Evolutionary conservation across 2,797 vertebrate species (phyloP), one percentile per base, ranked within the genome.

Genomic region (Spinus pinus): DNA sequence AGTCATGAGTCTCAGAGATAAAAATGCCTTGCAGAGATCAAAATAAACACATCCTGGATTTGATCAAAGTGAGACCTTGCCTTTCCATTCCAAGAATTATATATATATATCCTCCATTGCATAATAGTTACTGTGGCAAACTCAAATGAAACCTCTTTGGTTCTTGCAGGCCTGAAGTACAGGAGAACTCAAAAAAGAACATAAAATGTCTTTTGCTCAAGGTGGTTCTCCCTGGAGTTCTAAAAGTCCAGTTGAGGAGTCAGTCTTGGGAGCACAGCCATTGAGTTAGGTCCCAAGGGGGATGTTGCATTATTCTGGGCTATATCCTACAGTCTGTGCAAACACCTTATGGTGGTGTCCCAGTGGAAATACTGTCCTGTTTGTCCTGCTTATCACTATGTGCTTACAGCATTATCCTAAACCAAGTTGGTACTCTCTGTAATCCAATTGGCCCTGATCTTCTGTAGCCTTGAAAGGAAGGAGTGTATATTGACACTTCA

Each of bases 401-500:
- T 93, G 75, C 62, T 65, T 87, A 88, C 77, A 91, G 77, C 44
- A 91, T 88, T 92, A 88, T 58, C 65, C 80, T 69, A 69, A 93
- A 72, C 61, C 50, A 86, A 9, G 42, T 10, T 53, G 30, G 49
- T 80, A 35, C 49, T 70, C 14, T 35, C 31, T 53, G 64, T 87
- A 82, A 92, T 84, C 82, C 88, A 95, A 83, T 74, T 83, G 77
- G 66, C 69, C 64, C 46, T 67, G 65, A 74, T 74, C 72, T 95
- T 86, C 58, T 9, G 7, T 39, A 78, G 94, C 65, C 69, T 88
- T 86, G 80, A 90, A 75, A 69, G 42, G 39, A 79, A 88, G 62
- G 60, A 88, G 8, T 78, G 58, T 88, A 30, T 91, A 58, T 83
- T 94, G 93, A 95, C 90, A 88, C 37, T 93, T 74, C 6, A 78